Evolutionary conservation across 2,888 invertebrate species (phyloP).

Genomic region (Tridacna gigas): DNA sequence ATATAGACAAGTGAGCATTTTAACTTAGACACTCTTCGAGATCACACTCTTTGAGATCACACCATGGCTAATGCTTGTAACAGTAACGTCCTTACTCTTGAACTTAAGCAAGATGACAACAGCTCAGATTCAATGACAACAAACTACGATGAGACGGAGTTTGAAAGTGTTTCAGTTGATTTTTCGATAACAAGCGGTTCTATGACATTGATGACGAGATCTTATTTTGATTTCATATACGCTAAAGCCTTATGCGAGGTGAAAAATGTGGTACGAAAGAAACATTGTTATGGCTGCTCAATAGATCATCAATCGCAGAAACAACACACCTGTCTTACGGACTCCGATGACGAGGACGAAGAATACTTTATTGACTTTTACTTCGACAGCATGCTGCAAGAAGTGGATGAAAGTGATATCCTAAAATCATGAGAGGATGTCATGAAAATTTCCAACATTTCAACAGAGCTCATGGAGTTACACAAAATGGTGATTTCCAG

Average conservation of each 20-base stretch:
- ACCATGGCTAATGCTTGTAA: not conserved
- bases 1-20: not conserved
- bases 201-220: slow-evolving; percentile 14
- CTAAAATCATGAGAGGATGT: slow-evolving; percentile 31
- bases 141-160: slow-evolving; percentile 21
- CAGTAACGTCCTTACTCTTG: not conserved
- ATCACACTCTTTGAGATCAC: not conserved
- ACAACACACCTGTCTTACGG: slow-evolving; percentile 41
- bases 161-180: slow-evolving; percentile 9
- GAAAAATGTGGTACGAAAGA: slow-evolving; percentile 15
- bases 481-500: slow-evolving; percentile 32
- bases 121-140: slow-evolving; percentile 25
- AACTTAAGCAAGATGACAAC: slow-evolving; percentile 19
- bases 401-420: slow-evolving; percentile 33
- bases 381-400: slow-evolving; percentile 37
- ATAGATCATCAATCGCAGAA: slow-evolving; percentile 41
- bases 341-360: slow-evolving; percentile 9
- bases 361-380: slow-evolving; percentile 32
- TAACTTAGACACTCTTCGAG: too few relatives aligned
- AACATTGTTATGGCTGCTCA: slow-evolving; percentile 32
- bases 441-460: slow-evolving; percentile 30
- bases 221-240: slow-evolving; percentile 45
- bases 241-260: slow-evolving; percentile 36
- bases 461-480: slow-evolving; percentile 12
- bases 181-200: slow-evolving; percentile 4